Base-by-base conservation (phyloP, 2,113 vertebrate genomes). In the Pangasianodon gigas region DNA sequence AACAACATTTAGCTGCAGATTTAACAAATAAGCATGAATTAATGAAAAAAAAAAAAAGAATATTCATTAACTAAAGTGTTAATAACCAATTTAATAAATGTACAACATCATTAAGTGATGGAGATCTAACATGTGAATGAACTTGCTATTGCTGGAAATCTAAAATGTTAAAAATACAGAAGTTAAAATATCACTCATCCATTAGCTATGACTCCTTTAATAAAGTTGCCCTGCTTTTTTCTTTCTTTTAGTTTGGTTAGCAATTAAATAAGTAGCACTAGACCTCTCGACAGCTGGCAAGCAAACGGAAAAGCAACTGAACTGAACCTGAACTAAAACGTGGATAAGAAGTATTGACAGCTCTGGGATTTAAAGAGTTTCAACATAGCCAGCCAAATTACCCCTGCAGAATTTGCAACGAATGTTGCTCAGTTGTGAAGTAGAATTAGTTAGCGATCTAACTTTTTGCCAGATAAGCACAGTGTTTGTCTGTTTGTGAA, bases 271-370 rank as follows among this genome's bases (percentile, higher is more conserved):
- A 82, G 80, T 48, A 54, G 52, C 80, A 54, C 3, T 9, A 56
- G 80, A 21, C 7, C 54, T 29, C n/a, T 52, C 14, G 21, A 58
- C 54, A 24, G 82, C 10, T 60, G 54, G 32, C 82, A 44, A 13
- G 54, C 32, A 60, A 84, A 60, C 0, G 56, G 18, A 41, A 84
- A 3, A 83, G 52, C 81, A 41, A 19, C 14, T 6, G 24, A 54
- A 37, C 80, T 60, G 56, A 84, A 84, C 82, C 82, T 60, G 82
- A 84, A 83, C 80, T 83, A 32, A 56, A 83, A 58, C 80, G 11
- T 41, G 80, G 21, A 52, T 51, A 51, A 81, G 79, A 82, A 26
- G 37, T 24, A 44, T 54, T 32, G 79, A 54, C 79, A 54, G 79
- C 79, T 54, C 79, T 54, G 16, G 7, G 32, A 82, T 84, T 60